phyloP scores from a whole-genome alignment of 1,140 invertebrate species.

The Drosophila oshimai region DNA sequence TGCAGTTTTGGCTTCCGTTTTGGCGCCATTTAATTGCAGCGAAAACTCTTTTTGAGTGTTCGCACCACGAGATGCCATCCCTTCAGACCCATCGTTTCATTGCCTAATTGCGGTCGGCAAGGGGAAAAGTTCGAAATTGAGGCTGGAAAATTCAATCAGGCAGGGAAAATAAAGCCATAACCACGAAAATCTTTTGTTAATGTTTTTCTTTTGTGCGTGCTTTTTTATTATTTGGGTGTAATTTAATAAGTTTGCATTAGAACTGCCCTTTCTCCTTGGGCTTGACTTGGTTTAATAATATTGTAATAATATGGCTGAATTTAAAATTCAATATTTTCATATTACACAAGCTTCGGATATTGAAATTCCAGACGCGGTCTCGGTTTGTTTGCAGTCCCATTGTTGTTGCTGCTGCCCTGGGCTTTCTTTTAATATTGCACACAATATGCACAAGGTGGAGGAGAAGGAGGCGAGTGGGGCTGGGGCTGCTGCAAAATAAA shows the following conservation, averaged over 20 bases:
- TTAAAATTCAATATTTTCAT: conserved; percentile 70
- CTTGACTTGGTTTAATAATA: conserved; percentile 33
- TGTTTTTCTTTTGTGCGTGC: conserved; percentile 17
- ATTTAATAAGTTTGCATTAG: conserved; percentile 75
- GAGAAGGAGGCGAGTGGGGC: neutral
- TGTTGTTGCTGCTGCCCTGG: conserved; percentile 38
- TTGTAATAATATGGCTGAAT: conserved; percentile 60
- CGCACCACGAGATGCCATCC: conserved; percentile 15
- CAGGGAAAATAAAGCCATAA: conserved; percentile 23
- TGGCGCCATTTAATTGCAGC: conserved; percentile 53
- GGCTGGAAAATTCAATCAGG: conserved; percentile 53
- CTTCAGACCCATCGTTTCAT: neutral
- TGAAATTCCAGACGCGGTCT: conserved; percentile 47
- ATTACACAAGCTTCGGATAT: conserved; percentile 44
- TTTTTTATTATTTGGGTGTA: conserved; percentile 22
- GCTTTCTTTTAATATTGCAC: conserved; percentile 69
- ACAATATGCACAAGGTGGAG: conserved; percentile 60
- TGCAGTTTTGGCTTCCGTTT: conserved; percentile 36
- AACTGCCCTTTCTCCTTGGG: conserved; percentile 5
- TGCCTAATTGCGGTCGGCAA: conserved; percentile 45
- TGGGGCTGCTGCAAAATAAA: neutral
- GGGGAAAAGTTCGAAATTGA: conserved; percentile 15
- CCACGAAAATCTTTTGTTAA: conserved; percentile 55
- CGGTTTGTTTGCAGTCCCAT: conserved; percentile 33
- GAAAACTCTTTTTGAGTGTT: conserved; percentile 12